phyloP scores from a whole-genome alignment of 2,888 invertebrate genomes.

The Petrolisthes cinctipes region DNA sequence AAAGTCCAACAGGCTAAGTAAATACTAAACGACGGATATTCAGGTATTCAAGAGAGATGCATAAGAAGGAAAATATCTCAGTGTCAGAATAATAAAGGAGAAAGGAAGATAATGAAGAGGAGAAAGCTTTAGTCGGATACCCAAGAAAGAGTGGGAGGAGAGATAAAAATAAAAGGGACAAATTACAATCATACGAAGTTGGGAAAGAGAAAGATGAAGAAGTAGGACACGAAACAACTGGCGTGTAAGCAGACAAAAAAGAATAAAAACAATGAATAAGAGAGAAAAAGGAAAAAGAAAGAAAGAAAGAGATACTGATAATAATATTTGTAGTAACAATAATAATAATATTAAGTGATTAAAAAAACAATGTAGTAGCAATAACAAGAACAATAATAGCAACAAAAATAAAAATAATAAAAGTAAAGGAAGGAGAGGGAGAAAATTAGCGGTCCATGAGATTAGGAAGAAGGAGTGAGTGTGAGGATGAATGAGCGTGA shows the following conservation, averaged over 20 bases:
- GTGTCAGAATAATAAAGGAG: constrained; percentile 18
- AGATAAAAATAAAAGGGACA: not conserved
- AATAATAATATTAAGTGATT: not conserved
- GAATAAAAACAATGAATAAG: no score
- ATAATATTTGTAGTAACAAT: not conserved
- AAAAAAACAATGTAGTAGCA: not conserved
- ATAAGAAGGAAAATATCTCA: no score
- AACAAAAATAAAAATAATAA: no score
- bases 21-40: no score
- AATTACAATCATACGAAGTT: no score
- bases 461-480: no score
- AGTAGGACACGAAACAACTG: not conserved
- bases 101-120: constrained; percentile 16
- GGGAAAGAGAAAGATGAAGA: no score
- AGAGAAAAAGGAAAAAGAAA: not conserved
- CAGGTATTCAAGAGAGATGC: no score
- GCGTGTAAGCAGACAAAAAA: not conserved
- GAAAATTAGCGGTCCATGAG: no score
- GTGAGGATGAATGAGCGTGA: no score
- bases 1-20: not conserved
- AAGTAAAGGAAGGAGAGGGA: no score
- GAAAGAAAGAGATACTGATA: not conserved
- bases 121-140: not conserved
- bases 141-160: not conserved
- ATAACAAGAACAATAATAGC: no score